phyloP scores from a whole-genome alignment of 2,797 vertebrate genomes.

The Rhabdophis nuchalis region DNA sequence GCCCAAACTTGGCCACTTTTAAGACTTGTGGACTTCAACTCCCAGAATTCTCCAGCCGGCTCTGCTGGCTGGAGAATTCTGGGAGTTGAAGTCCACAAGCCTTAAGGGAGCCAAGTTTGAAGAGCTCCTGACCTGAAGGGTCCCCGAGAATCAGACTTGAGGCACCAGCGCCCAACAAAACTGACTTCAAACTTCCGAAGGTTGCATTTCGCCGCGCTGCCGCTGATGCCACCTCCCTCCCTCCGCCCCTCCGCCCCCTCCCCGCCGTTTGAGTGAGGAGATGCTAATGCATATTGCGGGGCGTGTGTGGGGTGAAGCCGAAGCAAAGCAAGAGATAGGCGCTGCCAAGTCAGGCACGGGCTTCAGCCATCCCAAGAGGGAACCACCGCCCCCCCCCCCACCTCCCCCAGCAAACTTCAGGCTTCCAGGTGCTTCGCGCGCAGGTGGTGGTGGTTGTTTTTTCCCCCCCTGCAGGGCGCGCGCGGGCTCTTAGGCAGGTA shows the following conservation, averaged over 20 bases:
- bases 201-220: neutral
- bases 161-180: neutral
- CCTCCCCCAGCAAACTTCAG: neutral
- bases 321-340: neutral
- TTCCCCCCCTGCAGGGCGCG: neutral
- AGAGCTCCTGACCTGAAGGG: neutral
- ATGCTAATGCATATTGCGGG: neutral
- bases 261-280: neutral
- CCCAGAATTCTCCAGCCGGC: too few relatives aligned
- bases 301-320: neutral
- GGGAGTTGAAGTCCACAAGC: too few relatives aligned
- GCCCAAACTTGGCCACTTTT: too few relatives aligned
- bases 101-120: too few relatives aligned
- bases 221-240: neutral
- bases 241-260: accelerated
- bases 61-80: too few relatives aligned
- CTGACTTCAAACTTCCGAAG: too few relatives aligned
- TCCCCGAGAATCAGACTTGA: slow-evolving; percentile 2
- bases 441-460: too few relatives aligned
- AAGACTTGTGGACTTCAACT: too few relatives aligned
- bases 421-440: neutral
- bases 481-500: neutral
- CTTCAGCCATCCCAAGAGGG: neutral
- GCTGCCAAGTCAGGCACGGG: neutral
- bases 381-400: too few relatives aligned